Base-by-base conservation (phyloP, 1,140 invertebrate species). In the Elymnias hypermnestra region DNA sequence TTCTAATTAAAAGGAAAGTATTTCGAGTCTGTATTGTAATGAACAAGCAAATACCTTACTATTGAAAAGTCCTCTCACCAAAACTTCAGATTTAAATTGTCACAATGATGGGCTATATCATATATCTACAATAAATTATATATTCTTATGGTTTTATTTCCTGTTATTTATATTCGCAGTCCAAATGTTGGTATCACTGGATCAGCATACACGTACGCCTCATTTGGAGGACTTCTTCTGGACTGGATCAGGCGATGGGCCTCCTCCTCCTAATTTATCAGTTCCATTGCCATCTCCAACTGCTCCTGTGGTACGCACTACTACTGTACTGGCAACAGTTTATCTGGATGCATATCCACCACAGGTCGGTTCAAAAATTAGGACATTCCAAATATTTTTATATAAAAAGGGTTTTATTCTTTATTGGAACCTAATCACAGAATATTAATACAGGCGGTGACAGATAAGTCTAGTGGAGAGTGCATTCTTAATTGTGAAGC, bases 211-310 rank as follows among this genome's bases (percentile, higher is more conserved):
- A 0, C 59, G 45, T 1, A 84, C 89, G 84, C 64, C 91, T 90
- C 54, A 90, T 86, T 83, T 95, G 40, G 93, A 95, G 61, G 93
- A 95, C 71, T 95, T 95, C 72, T 93, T 95, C 65, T 95, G 94
- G 94, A 94, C 92, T 0, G 94, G 93, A 0, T 92, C 92, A 0
- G 94, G 94, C 1, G 94, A 94, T 63, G 93, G 92, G 0, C 87
- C 83, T 0, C 87, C 83, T 0, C 77, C 86, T 28, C 83, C 74
- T 9, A 81, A 70, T 39, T 58, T 57, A 31, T 63, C 57, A 33
- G 48, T 52, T 18, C 63, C 64, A 23, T 53, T 49, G 1, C 71
- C 76, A 3, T 44, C 60, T 0, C 83, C 59, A 42, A 76, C 44
- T 66, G 85, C 50, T 36, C 79, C 66, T 0, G 44, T 75, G 42